phyloP scores from a whole-genome alignment of 2,113 vertebrate genomes.

The Pogonocichla stellata region DNA sequence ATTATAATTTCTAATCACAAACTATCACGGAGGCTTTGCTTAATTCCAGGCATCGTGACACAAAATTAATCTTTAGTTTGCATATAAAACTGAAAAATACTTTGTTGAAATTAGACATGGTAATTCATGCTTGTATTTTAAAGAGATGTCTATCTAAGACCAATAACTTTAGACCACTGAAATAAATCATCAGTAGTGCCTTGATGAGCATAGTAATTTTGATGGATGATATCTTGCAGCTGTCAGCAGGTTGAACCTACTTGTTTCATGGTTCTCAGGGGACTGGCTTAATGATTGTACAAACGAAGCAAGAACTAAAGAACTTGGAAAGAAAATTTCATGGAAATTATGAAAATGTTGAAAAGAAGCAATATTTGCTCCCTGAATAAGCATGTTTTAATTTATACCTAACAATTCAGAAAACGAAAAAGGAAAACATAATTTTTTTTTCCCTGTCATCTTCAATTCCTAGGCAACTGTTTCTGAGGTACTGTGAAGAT shows the following conservation, averaged over 20 bases:
- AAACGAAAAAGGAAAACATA: not conserved
- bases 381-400: not conserved
- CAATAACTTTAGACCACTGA: not conserved
- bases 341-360: not conserved
- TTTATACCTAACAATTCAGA: not conserved
- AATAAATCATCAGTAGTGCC: not conserved
- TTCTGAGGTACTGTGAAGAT: not conserved
- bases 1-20: not conserved
- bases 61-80: not conserved
- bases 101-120: not conserved
- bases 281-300: not conserved
- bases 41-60: not conserved
- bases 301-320: not conserved
- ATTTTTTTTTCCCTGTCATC: not conserved
- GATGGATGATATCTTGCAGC: not conserved
- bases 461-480: not conserved
- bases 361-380: not conserved
- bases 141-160: not conserved
- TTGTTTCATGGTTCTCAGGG: not conserved
- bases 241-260: not conserved
- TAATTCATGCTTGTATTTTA: not conserved
- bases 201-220: not conserved
- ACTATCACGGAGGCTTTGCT: not conserved
- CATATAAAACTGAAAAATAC: not conserved
- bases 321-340: not conserved